Percentiles rank a stretch among this genome's conserved stretches.
These are phyloP conservation scores for Nomada flava DNA, from an alignment of 2,888 invertebrate species.

Conservation along the genomic window DNA sequence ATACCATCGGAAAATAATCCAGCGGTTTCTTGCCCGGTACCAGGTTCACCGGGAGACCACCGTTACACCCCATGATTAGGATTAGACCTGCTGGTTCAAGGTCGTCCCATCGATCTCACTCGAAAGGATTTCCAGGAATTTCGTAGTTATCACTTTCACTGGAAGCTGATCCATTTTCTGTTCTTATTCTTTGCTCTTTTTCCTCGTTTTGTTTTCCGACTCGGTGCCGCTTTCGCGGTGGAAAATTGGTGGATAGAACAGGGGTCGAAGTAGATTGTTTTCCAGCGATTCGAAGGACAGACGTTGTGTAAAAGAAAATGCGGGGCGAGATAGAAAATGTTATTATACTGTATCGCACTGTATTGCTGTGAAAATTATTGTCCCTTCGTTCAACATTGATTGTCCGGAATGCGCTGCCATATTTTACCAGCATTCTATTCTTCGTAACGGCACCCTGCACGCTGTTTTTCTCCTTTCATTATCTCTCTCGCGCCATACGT, in stretches of 20 bases:
- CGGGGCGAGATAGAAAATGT: no score
- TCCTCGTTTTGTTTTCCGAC: not conserved
- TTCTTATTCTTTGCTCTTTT: not conserved
- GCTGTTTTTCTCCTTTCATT: conserved; percentile 64
- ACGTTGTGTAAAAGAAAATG: no score
- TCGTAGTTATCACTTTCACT: conserved; percentile 44
- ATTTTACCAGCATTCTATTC: not conserved
- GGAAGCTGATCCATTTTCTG: not conserved
- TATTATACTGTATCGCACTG: no score
- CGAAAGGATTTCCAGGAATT: conserved; percentile 25
- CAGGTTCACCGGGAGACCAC: conserved; percentile 6
- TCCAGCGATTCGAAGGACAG: no score
- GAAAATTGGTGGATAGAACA: no score
- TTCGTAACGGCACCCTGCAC: conserved; percentile 1
- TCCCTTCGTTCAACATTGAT: not conserved
- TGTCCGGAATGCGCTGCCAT: not conserved
- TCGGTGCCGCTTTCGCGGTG: not conserved
- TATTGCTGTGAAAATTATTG: no score
- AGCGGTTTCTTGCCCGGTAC: conserved; percentile 38
- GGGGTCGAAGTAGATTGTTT: no score
- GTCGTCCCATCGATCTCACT: conserved; percentile 35
- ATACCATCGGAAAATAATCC: conserved; percentile 59
- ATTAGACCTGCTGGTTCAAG: conserved; percentile 43
- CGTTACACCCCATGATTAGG: conserved; percentile 22
- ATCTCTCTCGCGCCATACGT: conserved; percentile 60